Evolutionary conservation across 2,797 vertebrate species (phyloP), one percentile per base, ranked within the genome.

Genomic region (Parambassis ranga): DNA sequence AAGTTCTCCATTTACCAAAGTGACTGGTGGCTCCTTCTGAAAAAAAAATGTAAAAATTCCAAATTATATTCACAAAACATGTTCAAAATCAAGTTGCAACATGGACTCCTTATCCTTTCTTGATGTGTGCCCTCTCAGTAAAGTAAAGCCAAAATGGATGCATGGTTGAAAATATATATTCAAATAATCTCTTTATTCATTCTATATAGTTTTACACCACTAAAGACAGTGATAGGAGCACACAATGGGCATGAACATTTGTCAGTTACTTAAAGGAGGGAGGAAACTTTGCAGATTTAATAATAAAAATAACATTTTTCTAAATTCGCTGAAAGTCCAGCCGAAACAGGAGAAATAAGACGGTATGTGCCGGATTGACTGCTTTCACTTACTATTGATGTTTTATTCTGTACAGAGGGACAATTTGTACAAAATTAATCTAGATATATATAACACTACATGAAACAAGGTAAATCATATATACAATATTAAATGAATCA

Each of bases 391-490:
- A 93, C 94, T 95, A 94, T 91, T 91, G 94, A 95, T 88, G 88
- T 94, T 94, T 94, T 91, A 95, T 95, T 96, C 94, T 96, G 94
- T 97, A 98, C 95, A 97, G 94, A 95, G 91, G 94, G 95, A 94
- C 84, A 95, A 95, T 95, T 96, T 98, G 94, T 97, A 97, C 96
- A 98, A 98, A 98, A 96, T 96, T 94, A 94, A 95, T 95, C 95
- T 97, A 92, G 95, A 97, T 94, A 96, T 94, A 96, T 94, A 94
- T 95, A 95, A 96, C 94, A 92, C 91, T 91, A 93, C 95, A 94
- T 95, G 96, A 96, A 97, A 96, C 95, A 95, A 97, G 91, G 93
- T 95, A 98, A 96, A 95, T 95, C 93, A 95, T 98, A 96, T 98
- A 93, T 98, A 98, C 96, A 98, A 94, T 96, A 96, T 94, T 95